Conservation (phyloP, 2,113 vertebrate genomes). For the Coptodon rendalli region DNA sequence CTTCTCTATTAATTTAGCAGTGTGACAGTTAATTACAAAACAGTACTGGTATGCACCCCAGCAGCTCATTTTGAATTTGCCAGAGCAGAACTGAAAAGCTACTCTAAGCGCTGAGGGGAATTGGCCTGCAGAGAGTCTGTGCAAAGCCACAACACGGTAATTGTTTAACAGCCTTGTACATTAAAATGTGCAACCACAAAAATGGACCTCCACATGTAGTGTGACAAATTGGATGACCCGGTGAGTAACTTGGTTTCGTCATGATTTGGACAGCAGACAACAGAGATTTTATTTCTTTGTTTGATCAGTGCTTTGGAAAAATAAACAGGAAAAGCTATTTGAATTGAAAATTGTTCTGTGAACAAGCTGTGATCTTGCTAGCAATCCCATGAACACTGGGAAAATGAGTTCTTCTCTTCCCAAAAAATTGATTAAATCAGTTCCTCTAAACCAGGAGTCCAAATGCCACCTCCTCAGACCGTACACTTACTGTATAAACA, state of each 20-base stretch:
- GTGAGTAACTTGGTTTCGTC: not conserved
- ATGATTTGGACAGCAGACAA: constrained; percentile 6
- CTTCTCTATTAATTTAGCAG: constrained; percentile 31
- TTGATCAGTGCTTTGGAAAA: not conserved
- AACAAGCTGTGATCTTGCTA: constrained; percentile 1
- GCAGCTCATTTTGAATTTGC: constrained; percentile 47
- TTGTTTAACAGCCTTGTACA: constrained; percentile 36
- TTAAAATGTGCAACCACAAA: not conserved
- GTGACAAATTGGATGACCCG: not conserved
- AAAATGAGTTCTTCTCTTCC: not conserved
- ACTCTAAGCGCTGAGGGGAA: constrained; percentile 7
- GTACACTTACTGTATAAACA: not conserved
- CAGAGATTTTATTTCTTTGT: not conserved
- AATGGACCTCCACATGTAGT: not conserved
- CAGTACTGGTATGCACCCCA: constrained; percentile 24
- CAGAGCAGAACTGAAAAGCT: constrained; percentile 35
- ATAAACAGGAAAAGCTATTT: not conserved
- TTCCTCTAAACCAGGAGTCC: not conserved
- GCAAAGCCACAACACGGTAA: constrained; percentile 15
- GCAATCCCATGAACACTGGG: not conserved
- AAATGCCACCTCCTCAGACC: not conserved
- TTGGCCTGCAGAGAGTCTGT: not conserved
- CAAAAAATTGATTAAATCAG: not conserved
- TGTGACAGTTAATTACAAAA: constrained; percentile 57
- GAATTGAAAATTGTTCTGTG: constrained; percentile 12